phyloP scores from a whole-genome alignment of 2,113 vertebrate species.

The Stigmatopora argus region DNA sequence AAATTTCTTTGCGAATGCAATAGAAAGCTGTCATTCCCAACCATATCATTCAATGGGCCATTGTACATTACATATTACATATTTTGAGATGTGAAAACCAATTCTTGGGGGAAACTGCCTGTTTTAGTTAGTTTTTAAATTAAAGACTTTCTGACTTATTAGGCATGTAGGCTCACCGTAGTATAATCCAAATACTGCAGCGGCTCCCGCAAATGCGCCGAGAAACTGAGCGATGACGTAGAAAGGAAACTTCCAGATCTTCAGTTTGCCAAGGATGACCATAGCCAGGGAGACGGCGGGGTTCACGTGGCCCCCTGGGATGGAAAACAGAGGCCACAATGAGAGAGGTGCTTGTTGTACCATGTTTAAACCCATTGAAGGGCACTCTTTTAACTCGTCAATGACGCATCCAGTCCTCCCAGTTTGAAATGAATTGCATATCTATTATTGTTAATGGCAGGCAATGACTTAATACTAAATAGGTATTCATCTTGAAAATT shows the following conservation, averaged over 20 bases:
- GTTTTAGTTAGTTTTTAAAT: too few species aligned
- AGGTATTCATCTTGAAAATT: too few species aligned
- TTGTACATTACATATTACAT: too few species aligned
- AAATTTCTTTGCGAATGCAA: too few species aligned
- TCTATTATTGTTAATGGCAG: too few species aligned
- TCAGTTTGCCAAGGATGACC: conserved; percentile 85
- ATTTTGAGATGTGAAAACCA: not conserved
- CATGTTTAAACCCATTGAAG: too few species aligned
- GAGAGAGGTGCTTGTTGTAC: conserved; percentile 7
- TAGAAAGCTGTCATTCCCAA: too few species aligned
- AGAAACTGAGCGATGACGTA: conserved; percentile 87
- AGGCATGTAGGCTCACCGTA: conserved; percentile 71
- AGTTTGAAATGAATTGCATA: too few species aligned
- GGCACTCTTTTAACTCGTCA: too few species aligned
- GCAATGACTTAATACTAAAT: too few species aligned
- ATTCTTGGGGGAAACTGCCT: not conserved
- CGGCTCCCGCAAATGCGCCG: conserved; percentile 86
- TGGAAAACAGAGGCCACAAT: conserved; percentile 33
- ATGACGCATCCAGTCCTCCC: too few species aligned
- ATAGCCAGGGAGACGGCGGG: conserved; percentile 90
- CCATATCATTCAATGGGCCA: too few species aligned
- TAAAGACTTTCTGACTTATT: not conserved
- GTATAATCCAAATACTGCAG: conserved; percentile 86
- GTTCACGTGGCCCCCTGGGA: conserved; percentile 87
- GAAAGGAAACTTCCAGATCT: conserved; percentile 86